Percentiles rank a stretch among this genome's conserved stretches.
These are phyloP conservation scores for Zaprionus bogoriensis DNA, from an alignment of 2,888 invertebrate genomes.

Conservation along the genomic window DNA sequence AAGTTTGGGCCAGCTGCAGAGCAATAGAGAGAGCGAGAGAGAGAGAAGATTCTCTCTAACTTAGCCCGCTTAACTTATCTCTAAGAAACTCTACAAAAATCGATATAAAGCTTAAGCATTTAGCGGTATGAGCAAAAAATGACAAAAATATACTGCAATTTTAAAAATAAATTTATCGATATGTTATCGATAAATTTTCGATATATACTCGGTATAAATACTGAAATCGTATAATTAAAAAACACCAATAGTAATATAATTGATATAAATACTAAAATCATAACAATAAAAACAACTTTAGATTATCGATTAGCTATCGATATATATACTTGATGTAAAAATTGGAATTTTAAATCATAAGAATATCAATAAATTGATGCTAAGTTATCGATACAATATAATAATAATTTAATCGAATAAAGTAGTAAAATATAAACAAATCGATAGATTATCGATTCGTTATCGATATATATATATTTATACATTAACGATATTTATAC, in stretches of 20 bases:
- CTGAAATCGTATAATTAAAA: too few relatives aligned
- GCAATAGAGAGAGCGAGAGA: not conserved
- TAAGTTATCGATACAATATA: not conserved
- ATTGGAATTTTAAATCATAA: not conserved
- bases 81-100: not conserved
- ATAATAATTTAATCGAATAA: not conserved
- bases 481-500: too few relatives aligned
- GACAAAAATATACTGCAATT: not conserved
- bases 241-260: too few relatives aligned
- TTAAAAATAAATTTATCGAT: not conserved
- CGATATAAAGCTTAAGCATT: not conserved
- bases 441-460: not conserved
- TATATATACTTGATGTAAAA: too few relatives aligned
- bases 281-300: not conserved
- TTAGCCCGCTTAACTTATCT: too few relatives aligned
- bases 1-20: conserved; percentile 12
- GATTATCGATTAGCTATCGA: not conserved
- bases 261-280: not conserved
- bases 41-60: not conserved
- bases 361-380: not conserved
- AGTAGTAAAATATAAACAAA: too few relatives aligned
- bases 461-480: too few relatives aligned
- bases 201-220: too few relatives aligned
- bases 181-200: not conserved
- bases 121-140: too few relatives aligned